Base-by-base conservation (phyloP, 2,797 vertebrate genomes). In the Ambastaia sidthimunki region DNA sequence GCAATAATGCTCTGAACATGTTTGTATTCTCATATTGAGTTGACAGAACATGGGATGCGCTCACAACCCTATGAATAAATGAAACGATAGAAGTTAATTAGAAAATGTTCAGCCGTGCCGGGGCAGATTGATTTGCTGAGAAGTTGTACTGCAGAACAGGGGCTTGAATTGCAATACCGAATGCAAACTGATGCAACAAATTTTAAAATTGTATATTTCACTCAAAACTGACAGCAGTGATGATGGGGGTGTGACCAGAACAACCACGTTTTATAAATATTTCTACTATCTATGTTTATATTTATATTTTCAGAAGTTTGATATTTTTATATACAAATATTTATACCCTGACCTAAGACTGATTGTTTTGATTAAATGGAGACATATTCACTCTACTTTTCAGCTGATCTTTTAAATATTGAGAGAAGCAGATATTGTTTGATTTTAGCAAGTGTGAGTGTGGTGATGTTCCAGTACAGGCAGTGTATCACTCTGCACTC, bases 31-130 rank as follows among this genome's bases (percentile, higher is more conserved):
- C 87, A 88, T 74, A 85, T 81, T 81, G 84, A 82, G 60, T 66
- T 82, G 44, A 55, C 21, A 74, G 83, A 81, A 81, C 66, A 81
- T 52, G 21, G 55, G 34, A n/a, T 69, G 21, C 66, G 70, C 71
- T 62, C 47, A 34, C 66, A 81, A 85, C 82, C 87, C 87, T 90
- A 91, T 85, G 91, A 92, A 93, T 93, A 91, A 91, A 87, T 90
- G 81, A 86, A 85, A 80, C 86, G 86, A 85, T 89, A 85, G 82
- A 84, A 90, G 92, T 90, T 90, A 90, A 93, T 91, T 89, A 87
- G 86, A 87, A 89, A 87, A 78, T 85, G 89, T 88, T 82, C 88
- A 89, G 83, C 82, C 71, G 84, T 90, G 83, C 88, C 90, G 83
- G 82, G 88, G 83, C 78, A 73, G 86, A 88, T 87, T 75, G 83